Evolutionary conservation across 2,113 vertebrate genomes (phyloP).

Genomic region (Trogon surrucura): DNA sequence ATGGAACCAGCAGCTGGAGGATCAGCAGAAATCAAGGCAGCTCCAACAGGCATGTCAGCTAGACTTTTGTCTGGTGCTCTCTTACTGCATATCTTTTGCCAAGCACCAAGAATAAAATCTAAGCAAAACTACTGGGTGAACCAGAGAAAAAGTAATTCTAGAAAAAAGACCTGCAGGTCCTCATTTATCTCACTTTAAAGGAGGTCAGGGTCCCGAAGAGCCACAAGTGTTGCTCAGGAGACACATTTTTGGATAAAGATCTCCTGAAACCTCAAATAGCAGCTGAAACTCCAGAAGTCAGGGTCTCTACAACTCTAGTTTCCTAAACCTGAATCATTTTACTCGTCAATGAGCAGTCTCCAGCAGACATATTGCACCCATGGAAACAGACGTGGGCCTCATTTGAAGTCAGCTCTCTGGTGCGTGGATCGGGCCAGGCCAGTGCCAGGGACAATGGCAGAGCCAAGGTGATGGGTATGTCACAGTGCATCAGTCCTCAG

Average conservation of each 20-base stretch:
- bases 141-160: not conserved
- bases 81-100: not conserved
- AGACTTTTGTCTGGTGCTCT: not conserved
- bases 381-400: not conserved
- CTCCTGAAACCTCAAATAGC: not conserved
- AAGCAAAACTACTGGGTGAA: not conserved
- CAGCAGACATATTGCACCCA: not conserved
- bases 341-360: not conserved
- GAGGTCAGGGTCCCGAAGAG: not conserved
- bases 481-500: not conserved
- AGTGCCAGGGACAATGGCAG: fast-evolving
- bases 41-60: not conserved
- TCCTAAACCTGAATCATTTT: not conserved
- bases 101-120: not conserved
- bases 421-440: not conserved
- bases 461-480: not conserved
- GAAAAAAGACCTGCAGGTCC: not conserved
- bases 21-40: constrained; percentile 1
- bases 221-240: not conserved
- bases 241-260: not conserved
- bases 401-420: not conserved
- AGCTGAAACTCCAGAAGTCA: not conserved
- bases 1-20: constrained; percentile 50
- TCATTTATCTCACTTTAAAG: not conserved
- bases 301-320: not conserved